phyloP scores from a whole-genome alignment of 2,113 vertebrate genomes.

The Ctenodactylus gundi region DNA sequence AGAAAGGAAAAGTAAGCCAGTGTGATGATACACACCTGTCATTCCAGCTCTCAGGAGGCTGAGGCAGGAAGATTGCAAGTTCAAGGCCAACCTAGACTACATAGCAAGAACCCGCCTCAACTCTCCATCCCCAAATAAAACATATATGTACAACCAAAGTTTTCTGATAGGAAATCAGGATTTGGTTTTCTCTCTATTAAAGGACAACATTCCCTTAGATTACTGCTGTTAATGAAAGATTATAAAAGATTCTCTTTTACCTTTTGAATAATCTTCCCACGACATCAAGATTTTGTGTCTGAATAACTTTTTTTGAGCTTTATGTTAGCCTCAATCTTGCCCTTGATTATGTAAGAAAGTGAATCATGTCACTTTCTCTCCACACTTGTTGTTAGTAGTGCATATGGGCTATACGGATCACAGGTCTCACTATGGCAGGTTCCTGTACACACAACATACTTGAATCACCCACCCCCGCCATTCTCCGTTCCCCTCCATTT shows the following conservation, averaged over 20 bases:
- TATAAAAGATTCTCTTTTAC: neutral
- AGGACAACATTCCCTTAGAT: neutral
- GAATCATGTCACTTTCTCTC: neutral
- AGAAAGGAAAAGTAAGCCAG: neutral
- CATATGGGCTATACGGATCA: no score
- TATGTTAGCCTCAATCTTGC: neutral
- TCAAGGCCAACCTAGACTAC: neutral
- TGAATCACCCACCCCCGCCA: no score
- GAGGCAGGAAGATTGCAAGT: neutral
- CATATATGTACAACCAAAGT: neutral
- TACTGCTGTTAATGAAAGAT: neutral
- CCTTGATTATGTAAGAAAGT: neutral
- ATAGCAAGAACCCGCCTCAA: no score
- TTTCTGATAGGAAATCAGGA: neutral
- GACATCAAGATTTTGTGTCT: neutral
- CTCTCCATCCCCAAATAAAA: neutral
- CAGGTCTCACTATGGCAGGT: no score
- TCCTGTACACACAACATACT: no score
- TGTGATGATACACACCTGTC: neutral
- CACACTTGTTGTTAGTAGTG: no score
- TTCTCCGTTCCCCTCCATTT: no score
- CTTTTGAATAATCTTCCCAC: neutral
- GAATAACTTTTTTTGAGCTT: constrained; percentile 3
- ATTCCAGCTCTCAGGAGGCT: neutral
- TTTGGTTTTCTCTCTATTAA: neutral